Evolutionary conservation across 2,888 invertebrate species (phyloP).

Genomic region (Cataglyphis cursor): DNA sequence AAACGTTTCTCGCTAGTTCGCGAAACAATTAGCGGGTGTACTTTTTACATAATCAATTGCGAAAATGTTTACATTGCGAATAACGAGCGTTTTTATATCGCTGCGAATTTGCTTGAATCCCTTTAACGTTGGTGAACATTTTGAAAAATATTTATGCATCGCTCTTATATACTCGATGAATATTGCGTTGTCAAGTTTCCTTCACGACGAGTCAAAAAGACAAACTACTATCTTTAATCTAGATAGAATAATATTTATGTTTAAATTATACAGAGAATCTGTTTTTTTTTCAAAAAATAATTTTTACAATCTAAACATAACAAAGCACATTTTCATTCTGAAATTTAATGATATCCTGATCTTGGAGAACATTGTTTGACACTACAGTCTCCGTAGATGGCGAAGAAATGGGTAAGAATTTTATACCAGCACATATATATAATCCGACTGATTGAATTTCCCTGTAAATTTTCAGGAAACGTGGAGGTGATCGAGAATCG

Average conservation of each 20-base stretch:
- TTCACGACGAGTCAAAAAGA: background rate
- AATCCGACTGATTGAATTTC: background rate
- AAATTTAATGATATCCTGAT: background rate
- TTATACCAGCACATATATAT: background rate
- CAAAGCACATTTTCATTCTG: background rate
- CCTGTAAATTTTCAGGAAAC: constrained; percentile 91
- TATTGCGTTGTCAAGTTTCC: background rate
- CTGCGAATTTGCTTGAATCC: constrained; percentile 28
- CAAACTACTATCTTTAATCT: background rate
- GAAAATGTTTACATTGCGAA: background rate
- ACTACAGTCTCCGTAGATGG: background rate
- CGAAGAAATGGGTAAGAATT: background rate
- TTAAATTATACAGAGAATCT: background rate
- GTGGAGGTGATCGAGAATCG: constrained; percentile 98
- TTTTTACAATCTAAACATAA: background rate
- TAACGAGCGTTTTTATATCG: constrained; percentile 21
- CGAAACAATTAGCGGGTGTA: constrained; percentile 42
- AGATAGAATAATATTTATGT: background rate
- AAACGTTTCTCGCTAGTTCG: constrained; percentile 8
- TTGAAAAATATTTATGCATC: constrained; percentile 26
- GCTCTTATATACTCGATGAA: background rate
- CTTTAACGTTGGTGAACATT: background rate
- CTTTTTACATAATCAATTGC: constrained; percentile 27
- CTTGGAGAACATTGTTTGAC: background rate
- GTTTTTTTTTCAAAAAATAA: background rate